Evolutionary conservation across 2,888 invertebrate species (phyloP).

Genomic region (Artemia sinica): DNA sequence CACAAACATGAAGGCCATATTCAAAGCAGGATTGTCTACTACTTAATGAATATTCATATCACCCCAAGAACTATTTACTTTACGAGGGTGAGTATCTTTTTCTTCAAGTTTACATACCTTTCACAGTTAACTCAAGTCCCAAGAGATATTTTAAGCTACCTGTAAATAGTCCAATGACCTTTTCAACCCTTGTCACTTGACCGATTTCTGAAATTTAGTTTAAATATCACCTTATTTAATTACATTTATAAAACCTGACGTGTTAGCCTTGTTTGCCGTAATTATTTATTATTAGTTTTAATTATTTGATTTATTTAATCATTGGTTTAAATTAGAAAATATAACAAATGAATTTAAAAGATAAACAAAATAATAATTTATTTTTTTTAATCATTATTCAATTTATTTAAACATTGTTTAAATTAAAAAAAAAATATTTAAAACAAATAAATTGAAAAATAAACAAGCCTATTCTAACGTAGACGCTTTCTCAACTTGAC

Average conservation of each 20-base stretch:
- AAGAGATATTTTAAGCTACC: no score
- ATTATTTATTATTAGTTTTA: conserved; percentile 10
- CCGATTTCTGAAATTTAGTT: not conserved
- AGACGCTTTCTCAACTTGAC: no score
- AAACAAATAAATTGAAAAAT: no score
- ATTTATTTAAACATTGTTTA: no score
- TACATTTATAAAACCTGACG: not conserved
- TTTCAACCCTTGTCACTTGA: no score
- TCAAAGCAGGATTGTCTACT: conserved; percentile 93
- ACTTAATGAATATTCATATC: conserved; percentile 98
- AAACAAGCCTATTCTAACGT: no score
- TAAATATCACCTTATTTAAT: not conserved
- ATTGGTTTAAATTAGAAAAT: not conserved
- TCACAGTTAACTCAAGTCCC: no score
- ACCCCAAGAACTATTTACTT: conserved; percentile 92
- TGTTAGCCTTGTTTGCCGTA: conserved; percentile 22
- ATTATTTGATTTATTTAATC: not conserved
- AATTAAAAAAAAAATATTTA: no score
- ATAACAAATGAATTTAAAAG: no score
- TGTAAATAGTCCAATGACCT: no score
- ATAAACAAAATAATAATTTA: no score
- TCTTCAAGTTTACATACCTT: not conserved
- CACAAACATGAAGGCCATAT: conserved; percentile 92
- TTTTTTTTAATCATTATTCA: no score
- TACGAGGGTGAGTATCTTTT: conserved; percentile 50